These are phyloP conservation scores for Procapra przewalskii DNA, from an alignment of 2,113 vertebrate genomes.

Conservation along the genomic window DNA sequence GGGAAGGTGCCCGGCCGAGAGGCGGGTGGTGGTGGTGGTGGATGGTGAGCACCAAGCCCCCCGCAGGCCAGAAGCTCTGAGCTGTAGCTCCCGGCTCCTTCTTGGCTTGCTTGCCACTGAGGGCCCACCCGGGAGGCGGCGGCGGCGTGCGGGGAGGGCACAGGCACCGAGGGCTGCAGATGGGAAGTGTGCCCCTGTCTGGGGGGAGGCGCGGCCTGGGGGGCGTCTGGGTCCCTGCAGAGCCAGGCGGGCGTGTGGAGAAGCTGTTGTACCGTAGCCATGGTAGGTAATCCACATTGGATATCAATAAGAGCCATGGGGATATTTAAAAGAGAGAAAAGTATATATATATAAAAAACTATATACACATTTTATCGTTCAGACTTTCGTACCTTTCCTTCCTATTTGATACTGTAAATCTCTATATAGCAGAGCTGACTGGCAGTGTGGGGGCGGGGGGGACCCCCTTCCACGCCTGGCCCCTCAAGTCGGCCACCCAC, in stretches of 20 bases:
- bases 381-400: slow-evolving; percentile 83
- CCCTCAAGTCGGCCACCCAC: slow-evolving; percentile 67
- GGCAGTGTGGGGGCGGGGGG: slow-evolving; percentile 45
- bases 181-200: not conserved
- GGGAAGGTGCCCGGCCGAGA: not conserved
- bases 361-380: slow-evolving; percentile 86
- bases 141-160: not conserved
- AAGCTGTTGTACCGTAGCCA: slow-evolving; percentile 80
- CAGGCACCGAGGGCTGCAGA: not conserved
- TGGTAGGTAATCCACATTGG: slow-evolving; percentile 99
- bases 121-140: slow-evolving; percentile 22
- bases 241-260: slow-evolving; percentile 64
- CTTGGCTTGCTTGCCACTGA: not conserved
- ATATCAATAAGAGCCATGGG: slow-evolving; percentile 88
- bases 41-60: not conserved
- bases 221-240: not conserved
- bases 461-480: slow-evolving; percentile 43
- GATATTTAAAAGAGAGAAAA: slow-evolving; percentile 85
- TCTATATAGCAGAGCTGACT: slow-evolving; percentile 75
- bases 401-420: slow-evolving; percentile 83
- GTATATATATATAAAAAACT: slow-evolving; percentile 79
- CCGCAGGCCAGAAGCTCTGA: not conserved
- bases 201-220: not conserved
- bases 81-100: not conserved
- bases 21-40: not conserved